phyloP scores from a whole-genome alignment of 2,113 vertebrate species.

The Sander lucioperca region DNA sequence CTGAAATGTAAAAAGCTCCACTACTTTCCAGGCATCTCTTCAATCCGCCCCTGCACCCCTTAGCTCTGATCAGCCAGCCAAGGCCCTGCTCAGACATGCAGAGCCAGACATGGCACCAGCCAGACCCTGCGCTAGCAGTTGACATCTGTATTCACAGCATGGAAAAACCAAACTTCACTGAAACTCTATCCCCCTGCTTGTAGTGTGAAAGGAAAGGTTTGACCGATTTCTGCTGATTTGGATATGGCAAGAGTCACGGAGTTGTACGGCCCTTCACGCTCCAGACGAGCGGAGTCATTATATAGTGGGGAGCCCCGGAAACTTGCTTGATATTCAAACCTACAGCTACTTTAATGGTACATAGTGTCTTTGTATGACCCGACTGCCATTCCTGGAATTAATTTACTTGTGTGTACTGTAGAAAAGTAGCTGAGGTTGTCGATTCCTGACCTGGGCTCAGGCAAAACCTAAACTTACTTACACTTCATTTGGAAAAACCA shows the following conservation, averaged over 20 bases:
- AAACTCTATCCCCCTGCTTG: conserved; percentile 60
- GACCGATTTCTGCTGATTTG: conserved; percentile 61
- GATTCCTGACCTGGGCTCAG: conserved; percentile 5
- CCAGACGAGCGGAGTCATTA: conserved; percentile 27
- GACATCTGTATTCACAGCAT: conserved; percentile 74
- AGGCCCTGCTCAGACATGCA: conserved; percentile 70
- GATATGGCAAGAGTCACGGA: conserved; percentile 35
- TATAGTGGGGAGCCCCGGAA: not conserved
- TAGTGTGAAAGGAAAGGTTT: conserved; percentile 58
- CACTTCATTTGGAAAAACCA: conserved; percentile 11
- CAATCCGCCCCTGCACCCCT: conserved; percentile 41
- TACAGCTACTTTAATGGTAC: conserved; percentile 2
- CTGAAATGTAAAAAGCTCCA: conserved; percentile 61
- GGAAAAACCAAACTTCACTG: conserved; percentile 58
- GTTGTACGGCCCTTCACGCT: conserved; percentile 10
- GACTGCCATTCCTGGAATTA: conserved; percentile 16
- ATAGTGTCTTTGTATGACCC: conserved; percentile 2
- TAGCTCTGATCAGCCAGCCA: conserved; percentile 68
- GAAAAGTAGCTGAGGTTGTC: conserved; percentile 26
- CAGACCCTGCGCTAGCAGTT: conserved; percentile 67
- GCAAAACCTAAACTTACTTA: conserved; percentile 1
- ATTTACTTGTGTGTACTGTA: conserved; percentile 9
- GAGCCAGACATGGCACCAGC: conserved; percentile 68
- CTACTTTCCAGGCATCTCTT: conserved; percentile 58
- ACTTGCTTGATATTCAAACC: conserved; percentile 28